A percentile compares a stretch with the other conserved stretches of the same genome.
These are phyloP conservation scores for Plemyria rubiginata DNA, from an alignment of 2,888 invertebrate species.

Conservation along the genomic window DNA sequence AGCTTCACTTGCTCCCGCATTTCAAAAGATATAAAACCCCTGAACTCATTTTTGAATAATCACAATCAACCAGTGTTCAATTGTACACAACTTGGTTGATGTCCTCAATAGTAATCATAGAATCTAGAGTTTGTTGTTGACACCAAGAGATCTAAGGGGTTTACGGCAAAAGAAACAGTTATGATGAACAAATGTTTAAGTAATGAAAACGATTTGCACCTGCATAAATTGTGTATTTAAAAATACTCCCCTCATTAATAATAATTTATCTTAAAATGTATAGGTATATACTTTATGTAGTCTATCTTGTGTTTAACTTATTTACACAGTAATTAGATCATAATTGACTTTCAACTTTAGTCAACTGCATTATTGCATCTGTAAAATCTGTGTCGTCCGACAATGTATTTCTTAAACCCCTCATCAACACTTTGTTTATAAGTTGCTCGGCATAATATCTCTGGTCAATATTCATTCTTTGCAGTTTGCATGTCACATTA, in stretches of 20 bases:
- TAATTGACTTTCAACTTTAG: conserved; percentile 3
- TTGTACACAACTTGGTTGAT: too few relatives aligned
- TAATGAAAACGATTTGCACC: too few relatives aligned
- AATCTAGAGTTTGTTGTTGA: too few relatives aligned
- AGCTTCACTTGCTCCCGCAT: too few relatives aligned
- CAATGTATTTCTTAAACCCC: conserved; percentile 50
- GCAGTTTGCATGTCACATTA: conserved; percentile 55
- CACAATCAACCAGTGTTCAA: too few relatives aligned
- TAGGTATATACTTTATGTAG: not conserved
- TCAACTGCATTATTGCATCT: conserved; percentile 35
- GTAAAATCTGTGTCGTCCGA: conserved; percentile 52
- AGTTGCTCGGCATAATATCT: conserved; percentile 53
- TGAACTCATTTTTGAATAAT: too few relatives aligned
- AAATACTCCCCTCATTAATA: not conserved
- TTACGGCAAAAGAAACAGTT: too few relatives aligned
- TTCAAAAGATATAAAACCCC: too few relatives aligned
- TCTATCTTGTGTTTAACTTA: not conserved
- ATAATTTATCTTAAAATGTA: not conserved
- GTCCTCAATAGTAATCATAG: too few relatives aligned
- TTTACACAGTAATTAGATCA: not conserved
- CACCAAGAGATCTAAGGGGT: too few relatives aligned
- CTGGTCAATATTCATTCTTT: conserved; percentile 52
- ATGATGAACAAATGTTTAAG: too few relatives aligned
- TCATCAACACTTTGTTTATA: conserved; percentile 56
- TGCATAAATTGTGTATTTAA: too few relatives aligned